Conservation (phyloP, 2,888 invertebrate species). For the Lasioglossum pauxillum region DNA sequence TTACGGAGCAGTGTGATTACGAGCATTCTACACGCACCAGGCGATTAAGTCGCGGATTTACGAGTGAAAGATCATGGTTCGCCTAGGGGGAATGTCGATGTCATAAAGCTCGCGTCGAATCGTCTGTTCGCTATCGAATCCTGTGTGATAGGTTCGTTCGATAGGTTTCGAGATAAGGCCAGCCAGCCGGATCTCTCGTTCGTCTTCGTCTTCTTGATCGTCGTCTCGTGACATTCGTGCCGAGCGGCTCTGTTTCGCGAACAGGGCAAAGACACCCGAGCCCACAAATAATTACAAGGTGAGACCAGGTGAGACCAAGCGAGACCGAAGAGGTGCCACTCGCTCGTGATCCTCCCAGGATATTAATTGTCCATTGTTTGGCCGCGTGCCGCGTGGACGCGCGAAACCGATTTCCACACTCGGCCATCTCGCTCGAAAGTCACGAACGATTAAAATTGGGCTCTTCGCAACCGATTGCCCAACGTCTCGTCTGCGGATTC, state of each 20-base stretch:
- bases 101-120: conserved; percentile 63
- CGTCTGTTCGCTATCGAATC: conserved; percentile 42
- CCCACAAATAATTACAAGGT: conserved; percentile 34
- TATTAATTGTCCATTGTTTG: conserved; percentile 51
- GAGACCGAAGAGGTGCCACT: not conserved
- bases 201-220: conserved; percentile 8
- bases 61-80: conserved; percentile 64
- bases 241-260: conserved; percentile 6
- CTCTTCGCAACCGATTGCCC: not conserved
- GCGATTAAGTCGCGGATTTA: conserved; percentile 60
- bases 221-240: conserved; percentile 52
- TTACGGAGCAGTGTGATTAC: conserved; percentile 20
- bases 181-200: conserved; percentile 29
- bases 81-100: conserved; percentile 56
- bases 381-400: not conserved
- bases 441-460: conserved; percentile 32
- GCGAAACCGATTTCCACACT: conserved; percentile 35
- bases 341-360: conserved; percentile 31
- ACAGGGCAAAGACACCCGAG: conserved; percentile 28
- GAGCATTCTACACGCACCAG: conserved; percentile 4
- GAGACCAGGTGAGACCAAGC: conserved; percentile 19
- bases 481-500: not conserved
- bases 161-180: conserved; percentile 42
- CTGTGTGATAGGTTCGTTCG: conserved; percentile 50
- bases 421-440: not conserved